phyloP scores from a whole-genome alignment of 2,888 invertebrate genomes.

The Rhingia campestris region DNA sequence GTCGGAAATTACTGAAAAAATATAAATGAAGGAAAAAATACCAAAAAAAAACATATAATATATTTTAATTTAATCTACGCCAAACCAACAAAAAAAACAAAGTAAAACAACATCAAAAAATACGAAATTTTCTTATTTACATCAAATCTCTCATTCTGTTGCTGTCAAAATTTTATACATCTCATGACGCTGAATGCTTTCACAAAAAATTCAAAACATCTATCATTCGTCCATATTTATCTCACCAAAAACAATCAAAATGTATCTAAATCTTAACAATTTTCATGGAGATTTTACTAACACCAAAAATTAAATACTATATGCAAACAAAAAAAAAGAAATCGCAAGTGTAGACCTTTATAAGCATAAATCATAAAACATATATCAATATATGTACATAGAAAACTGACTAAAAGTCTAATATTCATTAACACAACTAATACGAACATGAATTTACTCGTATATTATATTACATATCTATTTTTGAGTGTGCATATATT shows the following conservation, averaged over 20 bases:
- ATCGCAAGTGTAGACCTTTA: slow-evolving; percentile 58
- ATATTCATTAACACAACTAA: slow-evolving; percentile 39
- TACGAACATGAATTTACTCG: slow-evolving; percentile 26
- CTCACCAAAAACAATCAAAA: slow-evolving; percentile 18
- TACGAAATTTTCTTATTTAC: slow-evolving; percentile 45
- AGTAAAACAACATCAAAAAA: slow-evolving; percentile 32
- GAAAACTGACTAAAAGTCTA: background rate
- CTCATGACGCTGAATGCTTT: slow-evolving; percentile 2
- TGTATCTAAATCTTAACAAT: slow-evolving; percentile 37
- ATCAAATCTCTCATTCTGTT: slow-evolving; percentile 42
- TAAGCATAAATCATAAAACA: slow-evolving; percentile 5
- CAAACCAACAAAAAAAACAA: slow-evolving; percentile 27
- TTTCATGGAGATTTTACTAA: slow-evolving; percentile 52
- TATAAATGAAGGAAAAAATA: slow-evolving; percentile 48
- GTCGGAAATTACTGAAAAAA: slow-evolving; percentile 49
- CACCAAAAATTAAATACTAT: slow-evolving; percentile 17
- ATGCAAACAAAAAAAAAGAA: slow-evolving; percentile 2
- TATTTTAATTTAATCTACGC: slow-evolving; percentile 66
- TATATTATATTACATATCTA: slow-evolving; percentile 41
- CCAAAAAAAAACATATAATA: slow-evolving; percentile 62
- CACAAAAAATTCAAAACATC: slow-evolving; percentile 20
- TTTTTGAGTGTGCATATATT: slow-evolving; percentile 49
- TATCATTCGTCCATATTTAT: slow-evolving; percentile 18
- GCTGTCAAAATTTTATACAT: slow-evolving; percentile 13
- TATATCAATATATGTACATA: slow-evolving; percentile 5